Conservation (phyloP, 2,888 invertebrate genomes). For the Leptinotarsa haldemani region DNA sequence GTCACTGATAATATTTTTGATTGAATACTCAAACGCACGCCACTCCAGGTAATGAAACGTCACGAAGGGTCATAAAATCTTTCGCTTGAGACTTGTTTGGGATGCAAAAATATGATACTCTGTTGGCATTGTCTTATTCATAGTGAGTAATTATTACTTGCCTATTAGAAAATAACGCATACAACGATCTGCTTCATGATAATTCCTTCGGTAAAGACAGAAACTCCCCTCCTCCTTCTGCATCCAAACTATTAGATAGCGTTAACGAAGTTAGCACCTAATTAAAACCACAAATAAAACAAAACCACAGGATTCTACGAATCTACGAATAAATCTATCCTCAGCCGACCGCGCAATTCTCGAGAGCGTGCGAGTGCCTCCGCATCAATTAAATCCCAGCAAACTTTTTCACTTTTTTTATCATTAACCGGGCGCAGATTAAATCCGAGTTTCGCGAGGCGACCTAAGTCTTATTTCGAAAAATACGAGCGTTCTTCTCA, state of each 20-base stretch:
- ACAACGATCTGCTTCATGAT: neutral
- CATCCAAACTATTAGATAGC: conserved; percentile 1
- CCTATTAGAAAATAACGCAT: too few species aligned
- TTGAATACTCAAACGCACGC: too few species aligned
- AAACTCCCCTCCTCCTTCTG: neutral
- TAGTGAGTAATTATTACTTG: too few species aligned
- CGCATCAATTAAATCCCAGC: conserved; percentile 38
- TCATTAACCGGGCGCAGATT: conserved; percentile 50
- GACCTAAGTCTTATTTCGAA: conserved; percentile 31
- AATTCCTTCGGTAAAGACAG: neutral
- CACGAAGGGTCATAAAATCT: too few species aligned
- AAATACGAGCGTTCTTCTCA: conserved; percentile 30
- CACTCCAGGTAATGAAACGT: too few species aligned
- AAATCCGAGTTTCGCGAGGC: conserved; percentile 44
- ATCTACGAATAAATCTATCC: conserved; percentile 16
- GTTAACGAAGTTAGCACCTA: conserved; percentile 23
- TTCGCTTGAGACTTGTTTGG: too few species aligned
- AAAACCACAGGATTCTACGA: conserved; percentile 18
- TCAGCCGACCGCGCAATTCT: conserved; percentile 3
- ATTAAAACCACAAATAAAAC: conserved; percentile 24
- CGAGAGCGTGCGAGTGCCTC: conserved; percentile 22
- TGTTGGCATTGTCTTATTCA: too few species aligned
- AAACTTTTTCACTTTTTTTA: conserved; percentile 43
- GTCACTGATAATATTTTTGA: too few species aligned
- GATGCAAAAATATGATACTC: too few species aligned